Base-by-base conservation (phyloP, 2,888 invertebrate species). In the Parascotia fuliginaria region DNA sequence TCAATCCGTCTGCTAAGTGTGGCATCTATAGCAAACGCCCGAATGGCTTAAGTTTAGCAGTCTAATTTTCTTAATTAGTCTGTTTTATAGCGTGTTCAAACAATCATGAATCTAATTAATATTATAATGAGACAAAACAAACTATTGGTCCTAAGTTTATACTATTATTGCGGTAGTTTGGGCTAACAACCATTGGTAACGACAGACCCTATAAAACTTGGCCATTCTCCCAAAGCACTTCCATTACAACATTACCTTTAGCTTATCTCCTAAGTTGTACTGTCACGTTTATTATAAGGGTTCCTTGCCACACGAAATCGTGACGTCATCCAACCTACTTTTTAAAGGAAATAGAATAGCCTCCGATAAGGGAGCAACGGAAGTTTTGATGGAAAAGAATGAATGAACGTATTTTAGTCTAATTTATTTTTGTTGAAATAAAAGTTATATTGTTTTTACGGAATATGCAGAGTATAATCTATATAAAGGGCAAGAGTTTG, bases 241-340 rank as follows among this genome's bases (percentile, higher is more conserved):
- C n/a, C n/a, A 9, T 33, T 16, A 16, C 39, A 16, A 11, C 27
- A 28, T 19, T 39, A 15, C 39, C 28, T 22, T 24, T 0, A n/a
- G 11, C 22, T 24, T 42, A 39, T 42, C 38, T 12, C 19, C n/a
- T 37, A 48, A 48, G 34, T 16, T 11, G 16, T 31, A 12, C 11
- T 9, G 41, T 41, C 42, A 38, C 48, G 47, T 47, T 42, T 38
- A 14, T 15, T 41, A 50, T 45, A 45, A 54, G 38, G 42, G 57
- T 52, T 33, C 24, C 46, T 42, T 46, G 32, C 27, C 16, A 43
- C 42, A 40, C 33, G 36, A 46, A 54, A 32, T 46, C 59, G 24
- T 64, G 56, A 67, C 50, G 56, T 64, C 46, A 60, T 4, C 14
- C 44, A 46, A 42, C 60, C 60, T 52, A 50, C 44, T 60, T 63